phyloP scores from a whole-genome alignment of 2,888 invertebrate species.

The Pilophorus perplexus region DNA sequence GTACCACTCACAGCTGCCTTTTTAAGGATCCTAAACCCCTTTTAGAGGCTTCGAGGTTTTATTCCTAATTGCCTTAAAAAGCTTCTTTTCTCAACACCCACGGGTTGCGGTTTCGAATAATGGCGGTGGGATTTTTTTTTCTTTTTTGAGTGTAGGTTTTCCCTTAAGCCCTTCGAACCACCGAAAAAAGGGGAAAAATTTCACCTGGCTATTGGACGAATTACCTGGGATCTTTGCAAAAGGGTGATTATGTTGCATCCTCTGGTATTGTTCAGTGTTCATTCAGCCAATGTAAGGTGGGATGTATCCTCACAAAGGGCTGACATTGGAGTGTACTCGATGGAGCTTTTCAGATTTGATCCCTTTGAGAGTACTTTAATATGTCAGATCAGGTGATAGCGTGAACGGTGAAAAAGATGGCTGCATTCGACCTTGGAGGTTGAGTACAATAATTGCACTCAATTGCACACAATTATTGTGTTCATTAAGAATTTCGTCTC shows the following conservation, averaged over 20 bases:
- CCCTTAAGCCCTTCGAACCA: neutral
- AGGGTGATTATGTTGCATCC: slow-evolving; percentile 34
- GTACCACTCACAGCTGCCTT: slow-evolving; percentile 34
- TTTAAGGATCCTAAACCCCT: slow-evolving; percentile 2
- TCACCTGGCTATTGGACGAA: slow-evolving; percentile 33
- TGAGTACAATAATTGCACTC: too few relatives aligned
- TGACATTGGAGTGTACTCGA: slow-evolving; percentile 7
- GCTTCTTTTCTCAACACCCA: slow-evolving; percentile 2
- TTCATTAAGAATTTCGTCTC: too few relatives aligned
- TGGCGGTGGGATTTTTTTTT: too few relatives aligned
- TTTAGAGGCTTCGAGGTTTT: slow-evolving; percentile 8
- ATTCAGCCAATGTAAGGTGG: neutral
- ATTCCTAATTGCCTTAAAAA: slow-evolving; percentile 24
- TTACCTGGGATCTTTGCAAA: neutral
- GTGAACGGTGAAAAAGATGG: too few relatives aligned
- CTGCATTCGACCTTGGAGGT: too few relatives aligned
- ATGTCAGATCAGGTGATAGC: too few relatives aligned
- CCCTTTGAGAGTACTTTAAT: too few relatives aligned
- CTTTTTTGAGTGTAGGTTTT: too few relatives aligned
- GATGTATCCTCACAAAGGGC: neutral
- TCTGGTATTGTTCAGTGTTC: slow-evolving; percentile 12
- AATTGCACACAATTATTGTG: too few relatives aligned
- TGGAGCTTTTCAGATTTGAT: too few relatives aligned
- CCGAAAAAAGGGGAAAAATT: slow-evolving; percentile 15
- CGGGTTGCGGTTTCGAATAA: neutral